These are phyloP conservation scores for Cyclophora albipunctata DNA, from an alignment of 2,888 invertebrate species.

Conservation along the genomic window DNA sequence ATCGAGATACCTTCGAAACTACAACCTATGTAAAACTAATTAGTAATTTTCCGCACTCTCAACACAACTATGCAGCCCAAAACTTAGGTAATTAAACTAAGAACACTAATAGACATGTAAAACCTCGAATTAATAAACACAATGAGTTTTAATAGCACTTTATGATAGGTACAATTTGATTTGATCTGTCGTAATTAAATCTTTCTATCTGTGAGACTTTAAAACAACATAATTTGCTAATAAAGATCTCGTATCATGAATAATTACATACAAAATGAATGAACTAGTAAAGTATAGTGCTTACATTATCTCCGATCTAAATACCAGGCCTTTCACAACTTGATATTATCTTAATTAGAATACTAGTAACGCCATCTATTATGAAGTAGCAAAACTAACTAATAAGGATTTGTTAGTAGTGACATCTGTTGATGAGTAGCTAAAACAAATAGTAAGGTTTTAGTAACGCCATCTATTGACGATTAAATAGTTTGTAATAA, in stretches of 20 bases:
- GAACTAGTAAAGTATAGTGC: slow-evolving; percentile 27
- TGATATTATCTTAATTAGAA: slow-evolving; percentile 1
- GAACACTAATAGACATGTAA: no score
- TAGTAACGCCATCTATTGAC: background rate
- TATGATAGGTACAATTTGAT: no score
- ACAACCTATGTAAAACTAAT: no score
- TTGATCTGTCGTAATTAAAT: no score
- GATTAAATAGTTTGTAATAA: background rate
- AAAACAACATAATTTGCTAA: slow-evolving; percentile 30
- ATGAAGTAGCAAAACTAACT: slow-evolving; percentile 12
- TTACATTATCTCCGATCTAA: background rate
- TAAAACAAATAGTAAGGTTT: slow-evolving; percentile 1
- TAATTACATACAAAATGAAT: slow-evolving; percentile 42
- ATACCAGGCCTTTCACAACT: no score
- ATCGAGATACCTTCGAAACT: no score
- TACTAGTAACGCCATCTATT: slow-evolving; percentile 28
- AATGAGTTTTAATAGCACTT: no score
- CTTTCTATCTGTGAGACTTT: slow-evolving; percentile 12
- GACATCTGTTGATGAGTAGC: slow-evolving; percentile 16
- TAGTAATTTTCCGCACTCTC: no score
- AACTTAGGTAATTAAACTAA: no score
- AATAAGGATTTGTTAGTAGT: background rate
- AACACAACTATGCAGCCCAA: no score
- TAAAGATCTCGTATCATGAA: slow-evolving; percentile 42
- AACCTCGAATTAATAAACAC: no score